Percentiles rank a stretch among this genome's conserved stretches.
Conservation (phyloP, 1,140 invertebrate species). For the Tetragonula clypearis region DNA sequence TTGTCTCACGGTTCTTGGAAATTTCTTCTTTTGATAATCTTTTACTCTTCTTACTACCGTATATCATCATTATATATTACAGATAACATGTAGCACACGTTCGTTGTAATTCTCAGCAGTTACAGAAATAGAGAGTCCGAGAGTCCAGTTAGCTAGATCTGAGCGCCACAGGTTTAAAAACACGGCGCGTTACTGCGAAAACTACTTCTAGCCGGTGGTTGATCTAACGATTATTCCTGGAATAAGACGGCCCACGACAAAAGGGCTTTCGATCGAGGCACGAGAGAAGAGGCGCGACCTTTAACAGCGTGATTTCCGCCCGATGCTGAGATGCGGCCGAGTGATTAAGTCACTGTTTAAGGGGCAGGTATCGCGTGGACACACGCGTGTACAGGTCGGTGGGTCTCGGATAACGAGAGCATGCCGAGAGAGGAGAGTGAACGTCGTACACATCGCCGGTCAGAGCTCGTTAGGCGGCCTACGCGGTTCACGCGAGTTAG, state of each 20-base stretch:
- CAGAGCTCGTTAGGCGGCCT: conserved; percentile 74
- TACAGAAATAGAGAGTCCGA: too few species aligned
- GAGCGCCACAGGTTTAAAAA: too few species aligned
- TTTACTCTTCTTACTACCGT: too few species aligned
- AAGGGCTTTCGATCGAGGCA: too few species aligned
- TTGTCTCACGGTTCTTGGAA: too few species aligned
- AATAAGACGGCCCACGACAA: background rate
- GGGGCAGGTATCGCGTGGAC: conserved; percentile 26
- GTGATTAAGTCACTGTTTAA: conserved; percentile 73
- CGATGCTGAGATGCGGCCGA: conserved; percentile 66
- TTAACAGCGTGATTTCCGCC: conserved; percentile 64
- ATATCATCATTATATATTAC: too few species aligned
- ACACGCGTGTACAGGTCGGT: conserved; percentile 24
- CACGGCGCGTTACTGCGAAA: too few species aligned
- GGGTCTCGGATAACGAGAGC: conserved; percentile 70
- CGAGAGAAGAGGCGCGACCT: conserved; percentile 23
- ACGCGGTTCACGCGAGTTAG: conserved; percentile 71
- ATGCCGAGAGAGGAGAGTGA: conserved; percentile 40
- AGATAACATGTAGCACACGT: too few species aligned
- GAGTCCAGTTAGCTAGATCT: too few species aligned
- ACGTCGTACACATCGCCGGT: conserved; percentile 66
- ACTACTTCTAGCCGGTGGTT: too few species aligned
- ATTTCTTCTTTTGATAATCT: too few species aligned
- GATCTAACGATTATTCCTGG: background rate
- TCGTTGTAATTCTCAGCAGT: too few species aligned